Conservation (phyloP, 2,113 vertebrate genomes). For the Cranoglanis bouderius region DNA sequence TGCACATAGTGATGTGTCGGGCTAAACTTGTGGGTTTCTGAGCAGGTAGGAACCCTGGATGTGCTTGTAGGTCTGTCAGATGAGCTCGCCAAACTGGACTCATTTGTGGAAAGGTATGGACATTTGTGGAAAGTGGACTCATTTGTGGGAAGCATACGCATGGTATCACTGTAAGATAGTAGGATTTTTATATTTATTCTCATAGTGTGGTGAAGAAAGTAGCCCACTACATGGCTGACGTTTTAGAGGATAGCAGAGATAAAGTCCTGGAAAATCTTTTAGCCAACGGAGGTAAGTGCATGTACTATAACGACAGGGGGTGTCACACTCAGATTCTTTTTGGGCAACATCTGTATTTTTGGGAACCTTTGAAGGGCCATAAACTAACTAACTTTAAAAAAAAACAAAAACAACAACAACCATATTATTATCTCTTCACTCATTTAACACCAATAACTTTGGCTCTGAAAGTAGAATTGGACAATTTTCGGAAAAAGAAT, state of each 20-base stretch:
- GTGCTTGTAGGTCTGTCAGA: constrained; percentile 96
- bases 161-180: not conserved
- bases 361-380: not conserved
- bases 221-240: constrained; percentile 97
- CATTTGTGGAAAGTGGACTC: constrained; percentile 96
- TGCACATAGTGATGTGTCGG: constrained; percentile 55
- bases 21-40: constrained; percentile 53
- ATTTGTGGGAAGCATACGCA: constrained; percentile 82
- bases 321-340: constrained; percentile 12
- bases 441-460: not conserved
- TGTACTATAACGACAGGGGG: constrained; percentile 15
- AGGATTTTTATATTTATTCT: not conserved
- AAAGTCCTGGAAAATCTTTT: constrained; percentile 98
- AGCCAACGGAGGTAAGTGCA: constrained; percentile 88
- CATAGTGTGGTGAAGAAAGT: constrained; percentile 96
- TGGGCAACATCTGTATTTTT: not conserved
- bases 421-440: not conserved
- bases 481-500: not conserved
- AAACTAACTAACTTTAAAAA: not conserved
- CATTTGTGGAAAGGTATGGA: constrained; percentile 89
- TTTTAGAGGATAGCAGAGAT: constrained; percentile 95
- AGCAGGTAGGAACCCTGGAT: constrained; percentile 94
- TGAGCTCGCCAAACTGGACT: constrained; percentile 95
- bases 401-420: no score
- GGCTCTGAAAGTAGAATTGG: not conserved